Conservation (phyloP, 2,888 invertebrate genomes). For the Romanomermis culicivorax region DNA sequence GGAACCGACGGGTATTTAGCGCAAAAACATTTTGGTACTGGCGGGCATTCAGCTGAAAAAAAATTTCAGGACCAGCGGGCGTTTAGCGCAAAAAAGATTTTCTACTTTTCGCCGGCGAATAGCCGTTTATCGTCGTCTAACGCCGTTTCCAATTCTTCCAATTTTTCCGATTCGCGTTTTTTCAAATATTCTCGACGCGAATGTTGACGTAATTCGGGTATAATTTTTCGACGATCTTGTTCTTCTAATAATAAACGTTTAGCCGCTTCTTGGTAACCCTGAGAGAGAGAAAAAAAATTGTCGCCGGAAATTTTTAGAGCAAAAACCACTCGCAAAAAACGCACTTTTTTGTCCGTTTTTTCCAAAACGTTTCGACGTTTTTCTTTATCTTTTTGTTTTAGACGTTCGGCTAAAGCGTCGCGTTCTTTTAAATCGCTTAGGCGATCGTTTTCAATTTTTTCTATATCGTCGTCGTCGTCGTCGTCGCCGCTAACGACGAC, state of each 20-base stretch:
- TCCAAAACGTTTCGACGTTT: conserved; percentile 53
- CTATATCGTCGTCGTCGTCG: conserved; percentile 12
- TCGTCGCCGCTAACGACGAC: too few species aligned
- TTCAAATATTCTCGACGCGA: conserved; percentile 79
- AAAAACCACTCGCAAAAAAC: conserved; percentile 16
- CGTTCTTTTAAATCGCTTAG: conserved; percentile 58
- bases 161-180: conserved; percentile 85
- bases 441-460: conserved; percentile 29
- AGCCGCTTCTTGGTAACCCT: conserved; percentile 54
- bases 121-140: conserved; percentile 85
- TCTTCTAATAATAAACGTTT: conserved; percentile 67
- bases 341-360: conserved; percentile 34
- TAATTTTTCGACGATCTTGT: conserved; percentile 58
- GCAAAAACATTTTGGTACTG: too few species aligned
- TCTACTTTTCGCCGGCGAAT: conserved; percentile 66
- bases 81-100: too few species aligned
- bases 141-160: conserved; percentile 77
- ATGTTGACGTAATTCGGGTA: conserved; percentile 67
- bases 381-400: conserved; percentile 68
- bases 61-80: too few species aligned
- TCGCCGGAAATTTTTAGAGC: conserved; percentile 21
- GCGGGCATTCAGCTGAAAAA: too few species aligned
- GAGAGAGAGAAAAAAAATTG: neutral
- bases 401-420: conserved; percentile 72
- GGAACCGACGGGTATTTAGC: too few species aligned